Evolutionary conservation across 2,797 vertebrate genomes (phyloP), one percentile per base, ranked within the genome.

Genomic region (Remorina albescens): DNA sequence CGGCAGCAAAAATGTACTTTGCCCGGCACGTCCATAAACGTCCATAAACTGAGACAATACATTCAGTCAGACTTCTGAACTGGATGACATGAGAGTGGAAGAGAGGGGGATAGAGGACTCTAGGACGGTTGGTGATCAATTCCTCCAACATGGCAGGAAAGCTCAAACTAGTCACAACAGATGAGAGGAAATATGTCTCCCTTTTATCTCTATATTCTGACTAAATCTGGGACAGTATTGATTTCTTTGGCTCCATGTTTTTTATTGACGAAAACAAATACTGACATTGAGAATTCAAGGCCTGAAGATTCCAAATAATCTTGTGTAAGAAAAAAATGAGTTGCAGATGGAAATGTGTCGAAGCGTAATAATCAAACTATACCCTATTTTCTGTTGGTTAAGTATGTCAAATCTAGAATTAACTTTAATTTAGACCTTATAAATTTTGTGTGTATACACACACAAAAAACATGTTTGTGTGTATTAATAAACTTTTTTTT

Each of bases 21-120:
- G 94, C 80, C 85, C 93, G 47, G 81, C 47, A 54, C 26, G n/a
- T 81, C 88, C 90, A 93, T 95, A 93, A 94, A 54, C 26, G n/a
- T 81, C 88, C 90, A 93, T 95, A 93, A 94, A 94, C 81, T 2
- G 51, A 67, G 76, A 89, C 89, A 90, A 93, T 95, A 95, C 94
- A 94, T 91, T 67, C 78, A 85, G 76, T 30, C 41, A 79, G 77
- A 81, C 84, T 82, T 85, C 87, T 93, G 86, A 86, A 89, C 88
- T 76, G 88, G 57, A 73, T 91, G 90, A 94, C 91, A 90, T 86
- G 85, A 80, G 65, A 77, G 56, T 69, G 65, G 68, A 41, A 81
- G 63, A 66, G 71, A 72, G 57, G 46, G 34, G 61, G 47, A 70
- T 75, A 83, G 81, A 9, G 15, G 86, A 94, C 92, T 88, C 94